Evolutionary conservation across 2,113 vertebrate species (phyloP).

Genomic region (Speoplatyrhinus poulsoni): DNA sequence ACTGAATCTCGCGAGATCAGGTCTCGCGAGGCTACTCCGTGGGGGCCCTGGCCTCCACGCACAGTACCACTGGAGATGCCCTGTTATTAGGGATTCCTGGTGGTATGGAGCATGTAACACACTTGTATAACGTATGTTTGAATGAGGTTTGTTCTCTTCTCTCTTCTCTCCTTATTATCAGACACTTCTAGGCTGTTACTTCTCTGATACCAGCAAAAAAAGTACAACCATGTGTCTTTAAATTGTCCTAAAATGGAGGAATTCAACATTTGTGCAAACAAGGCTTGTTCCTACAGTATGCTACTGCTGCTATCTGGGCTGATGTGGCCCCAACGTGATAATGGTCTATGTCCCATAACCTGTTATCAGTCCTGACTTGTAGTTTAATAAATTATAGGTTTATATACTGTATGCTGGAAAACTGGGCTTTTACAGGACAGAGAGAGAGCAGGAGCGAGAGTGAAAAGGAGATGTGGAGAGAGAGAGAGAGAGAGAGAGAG

Average conservation of each 20-base stretch:
- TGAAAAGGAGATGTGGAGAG: not conserved
- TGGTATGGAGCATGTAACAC: conserved; percentile 16
- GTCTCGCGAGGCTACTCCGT: no score
- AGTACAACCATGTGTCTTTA: no score
- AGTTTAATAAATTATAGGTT: conserved; percentile 27
- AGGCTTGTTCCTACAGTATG: conserved; percentile 59
- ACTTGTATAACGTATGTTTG: conserved; percentile 11
- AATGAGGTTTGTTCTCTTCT: not conserved
- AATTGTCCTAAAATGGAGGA: conserved; percentile 36
- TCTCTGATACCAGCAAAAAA: conserved; percentile 43
- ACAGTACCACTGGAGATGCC: no score
- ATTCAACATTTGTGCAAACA: conserved; percentile 40
- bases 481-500: not conserved
- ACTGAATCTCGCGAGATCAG: no score
- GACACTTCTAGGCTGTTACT: conserved; percentile 20
- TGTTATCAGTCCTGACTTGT: conserved; percentile 39
- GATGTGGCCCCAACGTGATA: conserved; percentile 33
- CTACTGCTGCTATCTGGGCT: conserved; percentile 26
- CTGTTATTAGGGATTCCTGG: not conserved
- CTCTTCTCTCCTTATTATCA: conserved; percentile 22
- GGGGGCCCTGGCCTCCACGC: no score
- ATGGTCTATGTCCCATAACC: conserved; percentile 26
- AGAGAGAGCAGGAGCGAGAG: conserved; percentile 10
- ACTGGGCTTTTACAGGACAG: not conserved
- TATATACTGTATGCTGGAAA: no score